Evolutionary conservation across 2,113 vertebrate species (phyloP).

Genomic region (Empidonax alnorum): DNA sequence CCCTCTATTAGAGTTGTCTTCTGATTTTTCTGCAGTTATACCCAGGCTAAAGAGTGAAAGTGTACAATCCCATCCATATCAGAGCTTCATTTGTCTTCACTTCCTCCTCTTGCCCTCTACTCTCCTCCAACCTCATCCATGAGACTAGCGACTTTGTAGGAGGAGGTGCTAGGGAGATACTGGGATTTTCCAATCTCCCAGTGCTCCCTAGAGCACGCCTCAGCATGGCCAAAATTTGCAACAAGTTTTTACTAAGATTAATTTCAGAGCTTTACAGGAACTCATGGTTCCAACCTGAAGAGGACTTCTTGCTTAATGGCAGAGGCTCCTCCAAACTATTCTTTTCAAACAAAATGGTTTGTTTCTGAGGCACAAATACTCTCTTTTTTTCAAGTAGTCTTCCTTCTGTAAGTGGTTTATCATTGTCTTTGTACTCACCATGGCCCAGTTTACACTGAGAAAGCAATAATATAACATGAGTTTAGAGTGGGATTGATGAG

Average conservation of each 20-base stretch:
- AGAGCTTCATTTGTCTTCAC: neutral
- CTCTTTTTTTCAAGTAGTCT: neutral
- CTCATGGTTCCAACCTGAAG: neutral
- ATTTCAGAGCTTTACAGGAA: neutral
- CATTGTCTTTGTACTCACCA: neutral
- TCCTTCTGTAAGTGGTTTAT: neutral
- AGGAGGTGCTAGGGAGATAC: neutral
- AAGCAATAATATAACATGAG: neutral
- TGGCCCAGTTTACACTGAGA: neutral
- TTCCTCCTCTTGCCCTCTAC: neutral
- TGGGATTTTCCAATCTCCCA: neutral
- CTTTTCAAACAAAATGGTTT: neutral
- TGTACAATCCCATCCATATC: too few relatives aligned
- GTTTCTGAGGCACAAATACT: neutral
- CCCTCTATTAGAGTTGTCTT: neutral
- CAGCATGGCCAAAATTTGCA: neutral
- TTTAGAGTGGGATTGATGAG: neutral
- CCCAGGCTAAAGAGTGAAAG: neutral
- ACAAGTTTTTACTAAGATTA: neutral
- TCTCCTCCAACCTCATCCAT: neutral
- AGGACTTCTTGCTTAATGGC: neutral
- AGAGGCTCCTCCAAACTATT: neutral
- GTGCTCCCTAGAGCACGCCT: neutral
- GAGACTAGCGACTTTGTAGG: neutral
- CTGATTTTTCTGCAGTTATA: neutral